A percentile compares a stretch with the other conserved stretches of the same genome.
phyloP scores from a whole-genome alignment of 1,140 invertebrate species.

The Arctopsyche grandis region DNA sequence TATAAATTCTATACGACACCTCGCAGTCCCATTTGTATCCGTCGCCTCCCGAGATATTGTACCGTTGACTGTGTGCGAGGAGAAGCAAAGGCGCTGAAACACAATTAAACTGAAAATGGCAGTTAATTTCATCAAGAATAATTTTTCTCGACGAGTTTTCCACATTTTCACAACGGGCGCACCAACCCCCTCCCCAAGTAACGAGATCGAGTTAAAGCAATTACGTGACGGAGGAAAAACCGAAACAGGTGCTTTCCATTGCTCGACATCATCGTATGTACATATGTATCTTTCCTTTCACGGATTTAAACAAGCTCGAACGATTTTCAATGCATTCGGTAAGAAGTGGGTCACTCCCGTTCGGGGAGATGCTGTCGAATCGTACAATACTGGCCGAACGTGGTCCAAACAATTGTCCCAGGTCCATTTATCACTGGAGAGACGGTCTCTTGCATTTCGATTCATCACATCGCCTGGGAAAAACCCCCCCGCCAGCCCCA shows the following conservation, averaged over 20 bases:
- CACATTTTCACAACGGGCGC: not conserved
- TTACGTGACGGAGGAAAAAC: not conserved
- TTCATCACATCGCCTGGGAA: too few relatives aligned
- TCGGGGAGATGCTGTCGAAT: too few relatives aligned
- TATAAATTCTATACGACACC: not conserved
- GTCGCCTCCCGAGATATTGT: not conserved
- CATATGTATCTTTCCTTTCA: too few relatives aligned
- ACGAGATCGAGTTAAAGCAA: constrained; percentile 1
- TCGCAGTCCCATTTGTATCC: constrained; percentile 5
- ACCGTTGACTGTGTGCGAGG: not conserved
- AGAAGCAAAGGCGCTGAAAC: not conserved
- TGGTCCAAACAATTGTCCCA: too few relatives aligned
- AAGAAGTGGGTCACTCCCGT: too few relatives aligned
- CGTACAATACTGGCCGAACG: too few relatives aligned
- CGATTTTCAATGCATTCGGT: too few relatives aligned
- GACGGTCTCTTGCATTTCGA: too few relatives aligned
- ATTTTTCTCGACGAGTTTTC: constrained; percentile 26
- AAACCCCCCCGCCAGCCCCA: too few relatives aligned
- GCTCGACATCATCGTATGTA: too few relatives aligned
- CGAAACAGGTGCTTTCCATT: constrained; percentile 6
- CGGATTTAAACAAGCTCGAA: too few relatives aligned
- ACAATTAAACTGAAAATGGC: constrained; percentile 29
- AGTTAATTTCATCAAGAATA: constrained; percentile 27
- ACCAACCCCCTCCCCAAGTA: not conserved
- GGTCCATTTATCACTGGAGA: too few relatives aligned